Evolutionary conservation across 30 jellyfish, hydroid and myxozoan genomes (phyloP).

Genomic region (Chrysaora quinquecirrha): DNA sequence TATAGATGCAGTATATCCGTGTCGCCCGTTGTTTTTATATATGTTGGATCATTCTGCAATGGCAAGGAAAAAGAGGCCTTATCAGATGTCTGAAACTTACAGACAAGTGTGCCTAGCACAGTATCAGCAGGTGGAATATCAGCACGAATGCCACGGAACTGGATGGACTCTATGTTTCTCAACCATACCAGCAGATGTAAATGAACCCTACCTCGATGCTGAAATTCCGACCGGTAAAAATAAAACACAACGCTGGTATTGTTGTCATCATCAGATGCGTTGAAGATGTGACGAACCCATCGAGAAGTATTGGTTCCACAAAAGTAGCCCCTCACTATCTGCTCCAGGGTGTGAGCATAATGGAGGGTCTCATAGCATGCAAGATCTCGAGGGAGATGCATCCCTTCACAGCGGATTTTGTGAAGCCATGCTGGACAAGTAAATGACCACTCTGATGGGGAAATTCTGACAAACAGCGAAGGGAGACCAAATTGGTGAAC

Average conservation of each 20-base stretch:
- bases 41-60: not conserved
- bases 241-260: slow-evolving; percentile 6
- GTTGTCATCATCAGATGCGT: not conserved
- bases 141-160: slow-evolving; percentile 5
- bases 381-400: not conserved
- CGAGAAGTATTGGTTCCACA: slow-evolving; percentile 20
- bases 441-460: slow-evolving; percentile 22
- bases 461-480: slow-evolving; percentile 20
- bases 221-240: slow-evolving; percentile 55
- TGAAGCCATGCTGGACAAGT: slow-evolving; percentile 27
- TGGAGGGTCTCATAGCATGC: slow-evolving; percentile 6
- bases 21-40: not conserved
- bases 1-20: not conserved
- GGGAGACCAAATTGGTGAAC: slow-evolving; percentile 34
- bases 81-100: slow-evolving; percentile 1
- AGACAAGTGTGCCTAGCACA: no score
- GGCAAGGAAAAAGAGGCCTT: not conserved
- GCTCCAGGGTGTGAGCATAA: slow-evolving; percentile 26
- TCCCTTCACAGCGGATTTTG: not conserved
- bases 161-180: not conserved
- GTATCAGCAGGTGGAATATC: not conserved
- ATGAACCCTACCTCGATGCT: slow-evolving; percentile 34
- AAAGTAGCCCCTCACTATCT: slow-evolving; percentile 38
- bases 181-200: slow-evolving; percentile 56
- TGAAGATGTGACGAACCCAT: slow-evolving; percentile 27